These are phyloP conservation scores for Gymnocypris eckloni DNA, from an alignment of 2,797 vertebrate species.

Conservation along the genomic window DNA sequence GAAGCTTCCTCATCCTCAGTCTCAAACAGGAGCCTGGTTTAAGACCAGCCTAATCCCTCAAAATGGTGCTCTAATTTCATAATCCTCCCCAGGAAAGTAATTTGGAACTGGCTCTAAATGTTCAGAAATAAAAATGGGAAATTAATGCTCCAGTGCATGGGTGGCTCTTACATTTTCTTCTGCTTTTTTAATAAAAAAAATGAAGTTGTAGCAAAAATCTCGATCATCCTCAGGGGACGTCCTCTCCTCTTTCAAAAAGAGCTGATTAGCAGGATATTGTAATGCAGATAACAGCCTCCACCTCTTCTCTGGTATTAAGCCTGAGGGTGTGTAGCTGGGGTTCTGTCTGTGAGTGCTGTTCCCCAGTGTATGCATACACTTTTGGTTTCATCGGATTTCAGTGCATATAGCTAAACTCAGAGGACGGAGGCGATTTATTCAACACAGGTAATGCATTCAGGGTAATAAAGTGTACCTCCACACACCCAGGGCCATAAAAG, in stretches of 20 bases:
- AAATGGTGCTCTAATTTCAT: constrained; percentile 62
- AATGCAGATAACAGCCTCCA: constrained; percentile 55
- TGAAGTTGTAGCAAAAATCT: constrained; percentile 47
- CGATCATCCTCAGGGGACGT: constrained; percentile 45
- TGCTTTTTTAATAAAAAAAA: not conserved
- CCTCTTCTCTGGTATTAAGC: constrained; percentile 48
- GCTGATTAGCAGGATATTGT: constrained; percentile 59
- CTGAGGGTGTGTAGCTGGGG: constrained; percentile 43
- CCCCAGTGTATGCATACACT: constrained; percentile 44
- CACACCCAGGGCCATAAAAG: not conserved
- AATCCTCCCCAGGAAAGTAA: constrained; percentile 59
- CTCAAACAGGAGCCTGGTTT: constrained; percentile 29
- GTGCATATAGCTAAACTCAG: constrained; percentile 36
- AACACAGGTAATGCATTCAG: not conserved
- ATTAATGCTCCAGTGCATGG: constrained; percentile 43
- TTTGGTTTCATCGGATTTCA: constrained; percentile 52
- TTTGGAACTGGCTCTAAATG: constrained; percentile 52
- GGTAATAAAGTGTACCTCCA: not conserved
- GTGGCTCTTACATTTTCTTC: constrained; percentile 37
- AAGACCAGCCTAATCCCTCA: constrained; percentile 52
- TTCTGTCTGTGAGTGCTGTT: constrained; percentile 42
- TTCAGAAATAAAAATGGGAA: constrained; percentile 56
- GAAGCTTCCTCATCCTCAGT: constrained; percentile 27
- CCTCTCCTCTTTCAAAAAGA: constrained; percentile 50
- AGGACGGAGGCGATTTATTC: constrained; percentile 14